Base-by-base conservation (phyloP, 2,888 invertebrate genomes). In the Cosmopolites sordidus region DNA sequence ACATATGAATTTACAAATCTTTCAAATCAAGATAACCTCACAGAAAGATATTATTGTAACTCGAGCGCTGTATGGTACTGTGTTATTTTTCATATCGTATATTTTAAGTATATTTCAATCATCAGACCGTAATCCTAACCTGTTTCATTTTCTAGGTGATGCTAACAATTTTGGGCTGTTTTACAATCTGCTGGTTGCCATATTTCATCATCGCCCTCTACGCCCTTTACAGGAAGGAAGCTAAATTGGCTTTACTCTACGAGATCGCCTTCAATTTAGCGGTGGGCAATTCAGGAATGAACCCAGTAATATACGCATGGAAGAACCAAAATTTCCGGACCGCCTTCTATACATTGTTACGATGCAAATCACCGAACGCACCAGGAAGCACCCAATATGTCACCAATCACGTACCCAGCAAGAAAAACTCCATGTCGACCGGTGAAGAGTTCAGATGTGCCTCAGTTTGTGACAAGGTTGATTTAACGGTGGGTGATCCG, bases 271-370 rank as follows among this genome's bases (percentile, higher is more conserved):
- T 74, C 57, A 72, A 85, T 1, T 75, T 90, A 58, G 89, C 89
- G 16, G 84, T 89, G 77, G 80, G 84, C 47, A 89, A 89, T 72
- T 89, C 89, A 6, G 86, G 86, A 18, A 81, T 89, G 66, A 90
- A 90, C 73, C 90, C 90, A 0, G 75, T 89, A 40, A 89, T 89
- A 64, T 90, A 90, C 75, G 88, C 89, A 22, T 90, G 90, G 89
- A 90, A 90, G 71, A 89, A 89, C 70, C 78, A 82, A 5, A 87
- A 84, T 58, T 89, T 89, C 69, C 81, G 89, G 2, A 79, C 80
- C 44, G 86, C 89, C 1, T 89, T 89, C 67, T 77, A 79, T 22
- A 81, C 82, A 59, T 75, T 88, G 9, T 72, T 88, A 12, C 79
- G 81, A 17, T 87, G 87, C 68, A 76, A 79, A 54, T 83, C 83